Base-by-base conservation (phyloP, 2,113 vertebrate species). In the Phalacrocorax brasilianus region DNA sequence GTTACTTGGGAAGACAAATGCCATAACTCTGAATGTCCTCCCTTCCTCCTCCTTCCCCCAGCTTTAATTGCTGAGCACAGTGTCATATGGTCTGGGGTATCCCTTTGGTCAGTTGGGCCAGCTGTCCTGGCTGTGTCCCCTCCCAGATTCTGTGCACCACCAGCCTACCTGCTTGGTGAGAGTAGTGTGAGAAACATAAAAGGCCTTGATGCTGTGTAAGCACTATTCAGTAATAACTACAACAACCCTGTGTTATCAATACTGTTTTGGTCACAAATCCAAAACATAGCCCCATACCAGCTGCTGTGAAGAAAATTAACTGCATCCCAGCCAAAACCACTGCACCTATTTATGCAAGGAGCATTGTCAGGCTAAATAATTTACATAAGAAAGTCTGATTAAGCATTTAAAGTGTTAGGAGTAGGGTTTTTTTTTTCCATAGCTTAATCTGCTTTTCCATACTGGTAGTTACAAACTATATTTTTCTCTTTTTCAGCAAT, bases 1-100 rank as follows among this genome's bases (percentile, higher is more conserved):
- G 14, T 61, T 81, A 35, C 42, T 56, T 56, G 32, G 42, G 49
- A 70, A 76, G 30, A 38, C 35, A 76, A 75, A 38, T 2, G 3
- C 35, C 0, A 0, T 56, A 18, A 45, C 35, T 56, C 22, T 2
- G 1, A 22, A 45, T 9, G 5, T 17, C 9, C 5, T 4, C 12
- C 9, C 11, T 24, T 33, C 11, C 20, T n/a, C 42, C 19, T 73
- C 6, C n/a, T 33, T 22, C 11, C 12, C 40, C 14, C 28, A 49
- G 40, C 33, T 62, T 76, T 55, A 6, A 6, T 26, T 76, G 20
- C 58, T 33, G 15, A 75, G 49, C 49, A 44, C 22, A 22, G 2
- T 1, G 3, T 49, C 12, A 1, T n/a, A 17, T 68, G n/a, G 30
- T 40, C 9, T 66, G 24, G 12, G 40, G 12, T 45, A 30, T 73